These are phyloP conservation scores for Cordilura impudica DNA, from an alignment of 2,888 invertebrate species.

Conservation along the genomic window DNA sequence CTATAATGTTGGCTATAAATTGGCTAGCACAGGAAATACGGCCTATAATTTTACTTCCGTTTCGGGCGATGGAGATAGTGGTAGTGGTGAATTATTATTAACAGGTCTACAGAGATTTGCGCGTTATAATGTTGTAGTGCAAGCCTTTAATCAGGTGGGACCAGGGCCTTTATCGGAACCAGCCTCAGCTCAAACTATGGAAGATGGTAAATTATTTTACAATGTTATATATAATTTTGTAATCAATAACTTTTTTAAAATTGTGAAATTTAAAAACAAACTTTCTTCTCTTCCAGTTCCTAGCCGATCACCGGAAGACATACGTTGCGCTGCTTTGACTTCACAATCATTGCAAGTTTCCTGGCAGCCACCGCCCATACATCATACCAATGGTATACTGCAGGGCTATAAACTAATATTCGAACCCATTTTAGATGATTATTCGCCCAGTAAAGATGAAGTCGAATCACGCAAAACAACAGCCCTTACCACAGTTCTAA, in stretches of 20 bases:
- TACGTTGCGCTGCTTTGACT: constrained; percentile 85
- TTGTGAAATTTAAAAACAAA: not conserved
- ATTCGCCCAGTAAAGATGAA: constrained; percentile 79
- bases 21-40: constrained; percentile 78
- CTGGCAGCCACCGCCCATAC: constrained; percentile 88
- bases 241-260: no score
- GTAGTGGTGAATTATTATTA: constrained; percentile 82
- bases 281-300: constrained; percentile 81
- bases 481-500: constrained; percentile 84
- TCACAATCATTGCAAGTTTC: constrained; percentile 88
- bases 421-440: constrained; percentile 82
- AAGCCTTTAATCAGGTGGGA: constrained; percentile 87
- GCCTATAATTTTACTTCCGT: constrained; percentile 85
- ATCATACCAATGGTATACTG: constrained; percentile 86
- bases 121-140: constrained; percentile 84
- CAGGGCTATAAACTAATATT: constrained; percentile 87
- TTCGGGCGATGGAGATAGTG: constrained; percentile 84
- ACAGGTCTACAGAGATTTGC: constrained; percentile 83
- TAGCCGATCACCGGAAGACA: constrained; percentile 87
- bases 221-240: no score
- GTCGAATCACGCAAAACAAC: constrained; percentile 83
- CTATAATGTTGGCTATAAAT: constrained; percentile 83
- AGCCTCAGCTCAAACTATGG: constrained; percentile 84
- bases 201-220: constrained; percentile 81
- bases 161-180: constrained; percentile 85